Evolutionary conservation across 1,140 invertebrate genomes (phyloP).

Genomic region (Drosophila sp.): DNA sequence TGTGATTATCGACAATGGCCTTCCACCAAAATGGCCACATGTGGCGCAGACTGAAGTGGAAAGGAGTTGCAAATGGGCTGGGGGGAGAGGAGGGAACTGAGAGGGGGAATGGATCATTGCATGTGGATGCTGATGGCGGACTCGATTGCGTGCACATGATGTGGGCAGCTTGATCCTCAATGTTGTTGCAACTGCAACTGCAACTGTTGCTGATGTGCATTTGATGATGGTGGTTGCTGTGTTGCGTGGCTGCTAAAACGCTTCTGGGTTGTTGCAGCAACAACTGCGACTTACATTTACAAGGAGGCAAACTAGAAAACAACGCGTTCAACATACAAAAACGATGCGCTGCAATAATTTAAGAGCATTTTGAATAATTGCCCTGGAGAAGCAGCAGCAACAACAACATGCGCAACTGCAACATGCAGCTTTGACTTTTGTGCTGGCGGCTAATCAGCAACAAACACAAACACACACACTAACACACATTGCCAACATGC

Average conservation of each 20-base stretch:
- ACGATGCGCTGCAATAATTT: constrained; percentile 48
- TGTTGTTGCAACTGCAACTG: constrained; percentile 16
- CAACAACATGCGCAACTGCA: constrained; percentile 11
- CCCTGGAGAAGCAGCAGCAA: constrained; percentile 16
- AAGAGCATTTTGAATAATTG: constrained; percentile 53
- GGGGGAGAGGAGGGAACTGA: not conserved
- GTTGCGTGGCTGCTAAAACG: constrained; percentile 45
- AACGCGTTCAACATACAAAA: constrained; percentile 51
- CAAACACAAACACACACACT: constrained; percentile 22
- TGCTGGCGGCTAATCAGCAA: constrained; percentile 47
- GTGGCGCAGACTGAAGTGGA: constrained; percentile 27
- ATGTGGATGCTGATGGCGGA: constrained; percentile 42
- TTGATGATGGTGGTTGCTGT: constrained; percentile 38
- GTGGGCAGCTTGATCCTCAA: constrained; percentile 43
- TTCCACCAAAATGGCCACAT: constrained; percentile 42
- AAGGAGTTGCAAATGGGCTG: not conserved
- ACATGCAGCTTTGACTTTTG: constrained; percentile 36
- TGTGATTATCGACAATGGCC: constrained; percentile 41
- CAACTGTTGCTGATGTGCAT: constrained; percentile 33
- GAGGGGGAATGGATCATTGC: constrained; percentile 29
- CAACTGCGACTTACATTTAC: constrained; percentile 27
- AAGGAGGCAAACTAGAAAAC: constrained; percentile 54
- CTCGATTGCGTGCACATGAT: constrained; percentile 51
- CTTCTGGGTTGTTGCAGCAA: constrained; percentile 45
- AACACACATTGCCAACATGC: constrained; percentile 12